phyloP scores from a whole-genome alignment of 2,888 invertebrate genomes.

The Auanema freiburgensis region DNA sequence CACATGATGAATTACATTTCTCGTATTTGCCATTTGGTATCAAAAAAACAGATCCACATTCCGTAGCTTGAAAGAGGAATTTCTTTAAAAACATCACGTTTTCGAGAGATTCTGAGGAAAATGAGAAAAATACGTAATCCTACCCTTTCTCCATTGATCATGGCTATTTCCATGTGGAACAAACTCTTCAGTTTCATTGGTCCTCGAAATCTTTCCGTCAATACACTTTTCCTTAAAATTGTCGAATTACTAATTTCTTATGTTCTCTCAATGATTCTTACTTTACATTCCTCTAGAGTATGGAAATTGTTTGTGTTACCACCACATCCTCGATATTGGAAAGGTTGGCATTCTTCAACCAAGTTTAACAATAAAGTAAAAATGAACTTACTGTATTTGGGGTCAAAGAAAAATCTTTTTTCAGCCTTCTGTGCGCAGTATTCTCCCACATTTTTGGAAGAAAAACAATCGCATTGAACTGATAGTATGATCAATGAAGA shows the following conservation, averaged over 20 bases:
- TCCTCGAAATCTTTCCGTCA: neutral
- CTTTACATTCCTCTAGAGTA: slow-evolving; percentile 38
- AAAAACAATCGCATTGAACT: slow-evolving; percentile 28
- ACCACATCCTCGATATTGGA: slow-evolving; percentile 57
- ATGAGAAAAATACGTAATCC: neutral
- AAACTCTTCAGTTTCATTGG: slow-evolving; percentile 26
- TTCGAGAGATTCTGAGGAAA: neutral
- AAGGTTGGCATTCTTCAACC: slow-evolving; percentile 58
- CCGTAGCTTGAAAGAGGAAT: slow-evolving; percentile 1
- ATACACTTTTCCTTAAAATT: neutral
- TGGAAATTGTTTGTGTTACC: slow-evolving; percentile 52
- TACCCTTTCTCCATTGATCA: slow-evolving; percentile 53
- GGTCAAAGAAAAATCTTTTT: slow-evolving; percentile 49
- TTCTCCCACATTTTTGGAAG: slow-evolving; percentile 39
- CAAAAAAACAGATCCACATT: slow-evolving; percentile 53
- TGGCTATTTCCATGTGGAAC: slow-evolving; percentile 35
- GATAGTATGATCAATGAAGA: slow-evolving; percentile 1
- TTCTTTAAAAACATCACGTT: neutral
- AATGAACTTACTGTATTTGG: slow-evolving; percentile 37
- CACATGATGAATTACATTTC: slow-evolving; percentile 37
- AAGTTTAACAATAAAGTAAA: neutral
- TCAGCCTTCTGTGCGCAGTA: slow-evolving; percentile 24
- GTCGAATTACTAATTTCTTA: neutral
- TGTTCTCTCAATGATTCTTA: slow-evolving; percentile 3
- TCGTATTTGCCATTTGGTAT: slow-evolving; percentile 60